Base-by-base conservation (phyloP, 2,888 invertebrate genomes). In the Thereva nobilitata region DNA sequence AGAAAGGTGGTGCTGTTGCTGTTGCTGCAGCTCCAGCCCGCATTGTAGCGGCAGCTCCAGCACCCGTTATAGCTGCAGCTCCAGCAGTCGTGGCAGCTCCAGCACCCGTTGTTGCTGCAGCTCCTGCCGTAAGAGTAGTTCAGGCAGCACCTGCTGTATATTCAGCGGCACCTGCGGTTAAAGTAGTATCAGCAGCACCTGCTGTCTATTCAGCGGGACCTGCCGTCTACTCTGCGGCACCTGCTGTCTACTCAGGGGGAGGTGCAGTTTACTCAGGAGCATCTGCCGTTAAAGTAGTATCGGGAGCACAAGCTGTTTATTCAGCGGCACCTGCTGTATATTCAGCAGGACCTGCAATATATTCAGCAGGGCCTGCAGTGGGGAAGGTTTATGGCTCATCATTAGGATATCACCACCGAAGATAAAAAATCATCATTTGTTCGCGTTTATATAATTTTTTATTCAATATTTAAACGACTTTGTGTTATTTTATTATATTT, bases 351-450 rank as follows among this genome's bases (percentile, higher is more conserved):
- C 81, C 82, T 64, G 74, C 83, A 66, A 77, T 77, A 70, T 83
- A 83, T 73, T 76, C 83, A 64, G 83, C 83, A 72, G 83, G 83
- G 72, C 79, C 80, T 66, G 77, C 79, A 68, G 78, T 83, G 70
- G 55, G 10, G 3, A 68, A 68, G 53, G 50, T 56, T 2, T 67
- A 67, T 49, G 54, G 63, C 4, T 54, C 63, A 40, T 65, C 68
- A 38, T 8, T 69, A 56, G 61, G 67, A n/a, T 67, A 69, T 47
- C 67, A 69, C 55, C 64, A 68, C 56, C 59, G 37, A 9, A 59
- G 61, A 47, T 34, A 12, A 52, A 63, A 63, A 41, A 38, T 35
- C 63, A 49, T 41, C 35, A 64, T 42, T 64, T 44, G 53, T 64
- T 53, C 42, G 23, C 4, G 9, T 53, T 53, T 53, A 44, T 54